A percentile compares a stretch with the other conserved stretches of the same genome.
These are phyloP conservation scores for Melanotaenia boesemani DNA, from an alignment of 2,797 vertebrate species.

Conservation along the genomic window DNA sequence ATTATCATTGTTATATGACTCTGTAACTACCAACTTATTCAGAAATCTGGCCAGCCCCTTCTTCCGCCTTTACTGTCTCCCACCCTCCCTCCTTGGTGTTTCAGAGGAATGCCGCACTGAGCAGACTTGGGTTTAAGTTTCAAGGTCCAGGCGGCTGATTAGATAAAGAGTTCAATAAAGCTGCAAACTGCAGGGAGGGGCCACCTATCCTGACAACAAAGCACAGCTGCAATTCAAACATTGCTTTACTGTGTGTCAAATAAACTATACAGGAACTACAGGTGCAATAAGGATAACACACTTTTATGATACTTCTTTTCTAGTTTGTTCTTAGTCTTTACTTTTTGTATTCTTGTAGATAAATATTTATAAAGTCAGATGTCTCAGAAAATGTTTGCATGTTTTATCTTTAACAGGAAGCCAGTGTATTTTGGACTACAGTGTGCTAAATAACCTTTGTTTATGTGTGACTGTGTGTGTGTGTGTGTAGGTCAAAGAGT, in stretches of 20 bases:
- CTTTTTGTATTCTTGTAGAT: neutral
- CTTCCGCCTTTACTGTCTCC: constrained; percentile 5
- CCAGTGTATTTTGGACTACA: neutral
- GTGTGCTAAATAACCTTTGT: neutral
- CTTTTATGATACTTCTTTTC: neutral
- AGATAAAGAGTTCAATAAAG: constrained; percentile 79
- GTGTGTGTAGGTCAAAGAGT: constrained; percentile 12
- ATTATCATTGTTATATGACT: constrained; percentile 41
- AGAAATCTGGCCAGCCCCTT: constrained; percentile 19
- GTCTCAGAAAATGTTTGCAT: rapidly evolving
- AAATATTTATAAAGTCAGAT: neutral
- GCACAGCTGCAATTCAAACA: constrained; percentile 41
- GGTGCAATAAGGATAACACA: constrained; percentile 17
- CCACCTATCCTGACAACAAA: constrained; percentile 43
- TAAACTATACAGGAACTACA: constrained; percentile 2
- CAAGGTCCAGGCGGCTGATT: constrained; percentile 75
- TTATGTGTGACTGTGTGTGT: constrained; percentile 5
- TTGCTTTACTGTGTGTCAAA: neutral
- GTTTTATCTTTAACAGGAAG: neutral
- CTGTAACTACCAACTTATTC: constrained; percentile 31
- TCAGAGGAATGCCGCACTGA: constrained; percentile 57
- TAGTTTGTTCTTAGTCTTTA: neutral
- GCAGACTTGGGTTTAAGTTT: constrained; percentile 60
- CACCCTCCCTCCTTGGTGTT: constrained; percentile 22
- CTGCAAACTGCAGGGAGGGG: constrained; percentile 57